A percentile compares a stretch with the other conserved stretches of the same genome.
Conservation (phyloP, 2,888 invertebrate species). For the Aricia artaxerxes region DNA sequence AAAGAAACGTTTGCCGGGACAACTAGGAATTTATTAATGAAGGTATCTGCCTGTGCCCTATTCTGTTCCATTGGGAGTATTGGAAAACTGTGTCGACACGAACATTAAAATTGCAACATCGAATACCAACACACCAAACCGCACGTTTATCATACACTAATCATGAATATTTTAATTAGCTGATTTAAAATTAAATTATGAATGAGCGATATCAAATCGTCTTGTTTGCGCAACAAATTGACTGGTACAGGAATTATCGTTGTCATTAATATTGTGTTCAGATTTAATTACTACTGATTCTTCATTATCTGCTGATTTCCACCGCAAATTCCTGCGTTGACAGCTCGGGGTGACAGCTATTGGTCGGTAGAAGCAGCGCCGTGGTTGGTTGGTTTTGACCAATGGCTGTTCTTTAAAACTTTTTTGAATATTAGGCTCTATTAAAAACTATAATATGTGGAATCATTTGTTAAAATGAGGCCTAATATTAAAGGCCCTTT, state of each 20-base stretch:
- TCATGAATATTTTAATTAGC: slow-evolving; percentile 29
- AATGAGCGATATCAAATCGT: slow-evolving; percentile 23
- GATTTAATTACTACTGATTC: not conserved
- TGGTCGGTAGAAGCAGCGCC: not conserved
- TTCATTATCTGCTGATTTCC: slow-evolving; percentile 5
- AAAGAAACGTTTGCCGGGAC: too few species aligned
- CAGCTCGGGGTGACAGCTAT: not conserved
- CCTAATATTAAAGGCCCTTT: not conserved
- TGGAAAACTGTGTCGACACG: not conserved
- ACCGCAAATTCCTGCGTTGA: slow-evolving; percentile 10
- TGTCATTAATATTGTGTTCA: slow-evolving; percentile 25
- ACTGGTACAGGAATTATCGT: slow-evolving; percentile 6
- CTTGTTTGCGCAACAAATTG: slow-evolving; percentile 26
- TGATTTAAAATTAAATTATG: slow-evolving; percentile 31
- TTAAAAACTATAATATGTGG: too few species aligned
- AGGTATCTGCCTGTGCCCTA: not conserved
- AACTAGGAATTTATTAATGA: not conserved
- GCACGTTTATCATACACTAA: slow-evolving; percentile 22
- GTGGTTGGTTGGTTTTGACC: slow-evolving; percentile 1
- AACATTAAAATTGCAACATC: not conserved
- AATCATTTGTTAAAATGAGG: too few species aligned
- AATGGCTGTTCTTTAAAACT: not conserved
- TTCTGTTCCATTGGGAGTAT: not conserved
- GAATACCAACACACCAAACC: slow-evolving; percentile 2
- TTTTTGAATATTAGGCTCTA: not conserved